Evolutionary conservation across 2,888 invertebrate genomes (phyloP).

Genomic region (Rhopalosiphum nymphaeae): DNA sequence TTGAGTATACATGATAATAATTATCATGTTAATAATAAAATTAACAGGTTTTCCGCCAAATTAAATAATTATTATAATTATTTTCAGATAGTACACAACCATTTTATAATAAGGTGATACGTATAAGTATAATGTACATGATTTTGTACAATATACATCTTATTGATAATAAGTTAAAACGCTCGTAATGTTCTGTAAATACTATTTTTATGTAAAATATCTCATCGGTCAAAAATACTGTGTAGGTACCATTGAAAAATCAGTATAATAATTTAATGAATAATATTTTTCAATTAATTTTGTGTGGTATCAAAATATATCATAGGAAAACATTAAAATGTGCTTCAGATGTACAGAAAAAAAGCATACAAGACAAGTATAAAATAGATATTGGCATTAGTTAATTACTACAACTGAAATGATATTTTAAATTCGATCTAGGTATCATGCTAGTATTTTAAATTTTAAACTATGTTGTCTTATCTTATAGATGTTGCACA

Average conservation of each 20-base stretch:
- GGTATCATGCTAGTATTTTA: background rate
- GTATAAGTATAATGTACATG: background rate
- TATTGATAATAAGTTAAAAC: background rate
- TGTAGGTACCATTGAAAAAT: background rate
- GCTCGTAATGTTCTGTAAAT: too few species aligned
- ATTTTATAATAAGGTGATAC: background rate
- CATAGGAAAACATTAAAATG: background rate
- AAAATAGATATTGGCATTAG: background rate
- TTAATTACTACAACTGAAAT: background rate
- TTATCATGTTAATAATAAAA: too few species aligned
- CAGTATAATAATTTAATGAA: background rate
- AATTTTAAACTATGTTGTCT: background rate
- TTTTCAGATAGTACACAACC: background rate
- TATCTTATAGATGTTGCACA: background rate
- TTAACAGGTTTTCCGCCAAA: background rate
- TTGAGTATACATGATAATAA: background rate
- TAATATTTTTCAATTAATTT: background rate
- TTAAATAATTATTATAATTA: background rate
- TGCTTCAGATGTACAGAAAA: background rate
- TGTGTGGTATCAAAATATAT: too few species aligned
- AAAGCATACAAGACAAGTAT: background rate
- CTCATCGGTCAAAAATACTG: too few species aligned
- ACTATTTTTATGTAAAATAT: too few species aligned
- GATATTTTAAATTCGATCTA: background rate
- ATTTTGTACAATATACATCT: background rate